phyloP scores from a whole-genome alignment of 2,797 vertebrate species.

The Poecilia gillii region DNA sequence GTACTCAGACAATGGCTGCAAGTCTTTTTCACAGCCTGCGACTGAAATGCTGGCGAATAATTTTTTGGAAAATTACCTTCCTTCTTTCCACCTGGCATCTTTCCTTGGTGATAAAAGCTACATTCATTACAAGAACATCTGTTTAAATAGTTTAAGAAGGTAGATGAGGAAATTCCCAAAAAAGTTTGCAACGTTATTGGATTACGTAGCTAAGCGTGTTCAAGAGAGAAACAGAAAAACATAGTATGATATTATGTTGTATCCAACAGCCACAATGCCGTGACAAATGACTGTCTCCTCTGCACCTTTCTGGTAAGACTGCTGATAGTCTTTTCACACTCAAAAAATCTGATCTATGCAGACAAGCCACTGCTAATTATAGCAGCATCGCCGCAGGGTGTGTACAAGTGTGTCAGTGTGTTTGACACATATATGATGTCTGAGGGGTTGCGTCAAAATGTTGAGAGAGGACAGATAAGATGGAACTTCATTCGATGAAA shows the following conservation, averaged over 20 bases:
- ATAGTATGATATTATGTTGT: slow-evolving; percentile 32
- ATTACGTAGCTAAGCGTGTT: slow-evolving; percentile 13
- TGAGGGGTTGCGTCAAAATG: background rate
- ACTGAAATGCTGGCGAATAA: background rate
- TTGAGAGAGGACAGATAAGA: background rate
- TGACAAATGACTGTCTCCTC: slow-evolving; percentile 28
- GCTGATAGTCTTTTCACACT: slow-evolving; percentile 13
- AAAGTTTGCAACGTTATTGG: background rate
- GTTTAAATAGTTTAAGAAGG: background rate
- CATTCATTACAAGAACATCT: background rate
- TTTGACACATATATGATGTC: slow-evolving; percentile 12
- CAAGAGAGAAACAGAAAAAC: slow-evolving; percentile 16
- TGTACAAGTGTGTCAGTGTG: slow-evolving; percentile 5
- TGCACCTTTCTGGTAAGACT: slow-evolving; percentile 12
- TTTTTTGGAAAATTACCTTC: background rate
- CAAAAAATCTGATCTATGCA: slow-evolving; percentile 15
- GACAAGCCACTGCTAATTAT: slow-evolving; percentile 21
- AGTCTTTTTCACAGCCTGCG: background rate
- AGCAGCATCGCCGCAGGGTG: slow-evolving; percentile 14
- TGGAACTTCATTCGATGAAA: background rate
- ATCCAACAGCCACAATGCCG: slow-evolving; percentile 25
- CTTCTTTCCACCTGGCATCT: background rate
- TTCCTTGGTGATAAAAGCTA: too few relatives aligned
- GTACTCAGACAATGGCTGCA: background rate
- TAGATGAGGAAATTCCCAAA: background rate